A percentile compares a stretch with the other conserved stretches of the same genome.
These are phyloP conservation scores for Teleiodes luculella DNA, from an alignment of 2,888 invertebrate genomes.

Conservation along the genomic window DNA sequence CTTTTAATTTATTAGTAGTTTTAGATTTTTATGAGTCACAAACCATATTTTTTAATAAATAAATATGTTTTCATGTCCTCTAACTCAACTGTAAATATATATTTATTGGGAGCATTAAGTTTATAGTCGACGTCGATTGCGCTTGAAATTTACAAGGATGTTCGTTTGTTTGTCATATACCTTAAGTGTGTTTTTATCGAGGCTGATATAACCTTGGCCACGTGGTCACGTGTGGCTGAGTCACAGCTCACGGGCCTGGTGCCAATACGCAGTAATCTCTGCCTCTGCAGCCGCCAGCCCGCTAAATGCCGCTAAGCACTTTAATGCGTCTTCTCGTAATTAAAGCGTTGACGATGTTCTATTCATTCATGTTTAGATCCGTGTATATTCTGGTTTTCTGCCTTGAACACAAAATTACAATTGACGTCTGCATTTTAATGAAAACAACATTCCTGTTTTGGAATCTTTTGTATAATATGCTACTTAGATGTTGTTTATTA, in stretches of 20 bases:
- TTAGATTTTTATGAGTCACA: too few species aligned
- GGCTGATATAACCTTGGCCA: slow-evolving; percentile 48
- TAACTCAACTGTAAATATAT: too few species aligned
- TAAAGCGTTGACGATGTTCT: neutral
- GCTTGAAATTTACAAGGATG: too few species aligned
- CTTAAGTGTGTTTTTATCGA: neutral
- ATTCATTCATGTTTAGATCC: neutral
- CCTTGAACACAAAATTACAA: neutral
- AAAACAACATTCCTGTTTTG: neutral
- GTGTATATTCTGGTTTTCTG: neutral
- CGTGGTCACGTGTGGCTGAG: slow-evolving; percentile 60
- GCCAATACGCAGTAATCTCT: slow-evolving; percentile 17
- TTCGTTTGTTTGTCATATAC: neutral
- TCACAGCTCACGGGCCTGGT: slow-evolving; percentile 32
- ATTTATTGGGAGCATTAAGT: too few species aligned
- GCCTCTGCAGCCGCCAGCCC: neutral
- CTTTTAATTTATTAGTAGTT: too few species aligned
- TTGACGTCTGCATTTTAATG: neutral
- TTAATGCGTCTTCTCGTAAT: too few species aligned
- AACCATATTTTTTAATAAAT: too few species aligned
- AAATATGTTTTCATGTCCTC: too few species aligned
- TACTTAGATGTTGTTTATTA: too few species aligned
- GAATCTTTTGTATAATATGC: too few species aligned
- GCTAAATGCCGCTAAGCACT: too few species aligned
- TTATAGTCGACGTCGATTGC: too few species aligned